Conservation (phyloP, 1,140 invertebrate species). For the Euwallacea fornicatus region DNA sequence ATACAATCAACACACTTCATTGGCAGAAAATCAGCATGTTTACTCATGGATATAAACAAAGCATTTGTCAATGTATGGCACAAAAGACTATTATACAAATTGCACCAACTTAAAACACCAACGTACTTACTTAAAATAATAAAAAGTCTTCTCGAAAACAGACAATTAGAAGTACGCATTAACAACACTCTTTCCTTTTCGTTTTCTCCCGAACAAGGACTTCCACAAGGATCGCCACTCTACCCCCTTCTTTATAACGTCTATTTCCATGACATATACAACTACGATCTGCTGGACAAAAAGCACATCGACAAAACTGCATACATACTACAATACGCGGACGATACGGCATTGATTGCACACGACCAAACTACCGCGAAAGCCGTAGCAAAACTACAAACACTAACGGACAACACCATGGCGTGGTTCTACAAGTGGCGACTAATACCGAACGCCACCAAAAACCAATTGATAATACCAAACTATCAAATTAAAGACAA, state of each 20-base stretch:
- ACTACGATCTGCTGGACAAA: background rate
- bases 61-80: too few relatives aligned
- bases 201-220: background rate
- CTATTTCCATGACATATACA: background rate
- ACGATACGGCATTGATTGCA: background rate
- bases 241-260: background rate
- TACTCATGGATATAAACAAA: too few relatives aligned
- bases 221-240: background rate
- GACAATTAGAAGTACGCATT: background rate
- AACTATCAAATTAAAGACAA: too few relatives aligned
- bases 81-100: too few relatives aligned
- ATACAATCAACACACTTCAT: too few relatives aligned
- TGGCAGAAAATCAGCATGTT: too few relatives aligned
- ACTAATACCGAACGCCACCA: background rate
- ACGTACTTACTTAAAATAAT: too few relatives aligned
- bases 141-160: background rate
- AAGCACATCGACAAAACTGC: too few relatives aligned
- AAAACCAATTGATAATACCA: background rate
- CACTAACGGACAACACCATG: too few relatives aligned
- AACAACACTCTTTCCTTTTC: background rate
- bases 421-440: background rate
- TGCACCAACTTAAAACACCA: too few relatives aligned
- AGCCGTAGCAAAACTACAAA: background rate
- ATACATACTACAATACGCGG: background rate
- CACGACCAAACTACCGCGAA: background rate